Base-by-base conservation (phyloP, 2,797 vertebrate species). In the Propithecus deckenii region DNA sequence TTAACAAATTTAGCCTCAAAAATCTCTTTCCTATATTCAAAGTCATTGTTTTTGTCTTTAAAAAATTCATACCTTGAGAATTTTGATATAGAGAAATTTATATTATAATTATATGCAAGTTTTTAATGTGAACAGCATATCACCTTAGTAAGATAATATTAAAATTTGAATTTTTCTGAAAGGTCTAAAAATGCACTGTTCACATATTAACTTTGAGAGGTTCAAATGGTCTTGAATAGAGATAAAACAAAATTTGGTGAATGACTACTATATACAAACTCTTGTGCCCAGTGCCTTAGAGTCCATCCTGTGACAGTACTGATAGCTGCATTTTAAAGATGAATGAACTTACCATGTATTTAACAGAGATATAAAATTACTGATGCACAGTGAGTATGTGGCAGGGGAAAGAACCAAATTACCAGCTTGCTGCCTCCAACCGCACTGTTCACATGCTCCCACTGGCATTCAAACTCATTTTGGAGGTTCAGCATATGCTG, bases 391-490 rank as follows among this genome's bases (percentile, higher is more conserved):
- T 22, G 10, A 9, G 12, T 30, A 15, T 13, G 38, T 10, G 9
- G 14, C n/a, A 17, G 18, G 18, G 9, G 23, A 6, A 76, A n/a
- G 20, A 74, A 11, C 4, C 2, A 7, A 7, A 4, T 7, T 23
- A 41, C 38, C 0, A 8, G 8, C 14, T 80, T 65, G 28, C 25
- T 84, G 18, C 6, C 4, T 86, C 30, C 4, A 11, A 2, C 14
- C 0, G 2, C 12, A 6, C 1, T 13, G 3, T 61, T 65, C 14
- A 18, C 5, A 2, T 9, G n/a, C 7, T 41, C 28, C 15, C 2
- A 20, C 4, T 55, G 35, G 20, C 0, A 0, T 12, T 46, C 80
- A 84, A 5, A 25, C 38, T 52, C 52, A 20, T 14, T 15, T 48
- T n/a, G 48, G 23, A 59, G 32, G 11, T 11, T 1, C 30, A 41